Evolutionary conservation across 2,888 invertebrate species (phyloP), one percentile per base, ranked within the genome.

Genomic region (Agrochola lota): DNA sequence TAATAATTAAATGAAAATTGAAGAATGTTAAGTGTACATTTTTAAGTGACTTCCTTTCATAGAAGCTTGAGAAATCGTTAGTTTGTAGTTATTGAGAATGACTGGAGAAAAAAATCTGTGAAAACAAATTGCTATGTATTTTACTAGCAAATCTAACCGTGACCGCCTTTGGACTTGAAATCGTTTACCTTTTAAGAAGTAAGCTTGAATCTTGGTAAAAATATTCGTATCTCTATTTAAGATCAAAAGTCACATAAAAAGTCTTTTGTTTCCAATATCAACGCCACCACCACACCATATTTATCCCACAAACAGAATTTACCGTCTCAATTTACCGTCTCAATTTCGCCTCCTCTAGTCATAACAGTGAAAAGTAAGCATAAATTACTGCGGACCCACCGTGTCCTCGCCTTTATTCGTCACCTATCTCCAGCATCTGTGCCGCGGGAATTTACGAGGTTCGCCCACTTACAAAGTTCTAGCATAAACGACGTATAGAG

Each of bases 341-440:
- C 78, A 87, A 88, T 85, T 85, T 81, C 77, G 66, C 72, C 62
- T 73, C 80, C 63, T 79, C 69, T 66, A 77, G 69, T 71, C 67
- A 79, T 85, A 81, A 83, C 80, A 72, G 80, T 78, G 85, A 83
- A 87, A 88, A 88, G 85, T 88, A 85, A 77, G 84, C 85, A 87
- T 88, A 88, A 88, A 88, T 88, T 88, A 87, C 78, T 77, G 69
- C 74, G 71, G 68, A 76, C 71, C 78, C 77, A 71, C 77, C 77
- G 82, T 76, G 84, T 85, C 72, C 82, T 84, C 80, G 80, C 82
- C 83, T 86, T 88, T 91, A 90, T 91, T 90, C 89, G 90, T 91
- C 93, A 92, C 91, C 91, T 91, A 93, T 93, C 91, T 88, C 67
- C 75, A 86, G 78, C 92, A 93, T 91, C 91, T 93, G 93, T 88